Evolutionary conservation across 2,888 invertebrate species (phyloP).

Genomic region (Dryomyza anilis): DNA sequence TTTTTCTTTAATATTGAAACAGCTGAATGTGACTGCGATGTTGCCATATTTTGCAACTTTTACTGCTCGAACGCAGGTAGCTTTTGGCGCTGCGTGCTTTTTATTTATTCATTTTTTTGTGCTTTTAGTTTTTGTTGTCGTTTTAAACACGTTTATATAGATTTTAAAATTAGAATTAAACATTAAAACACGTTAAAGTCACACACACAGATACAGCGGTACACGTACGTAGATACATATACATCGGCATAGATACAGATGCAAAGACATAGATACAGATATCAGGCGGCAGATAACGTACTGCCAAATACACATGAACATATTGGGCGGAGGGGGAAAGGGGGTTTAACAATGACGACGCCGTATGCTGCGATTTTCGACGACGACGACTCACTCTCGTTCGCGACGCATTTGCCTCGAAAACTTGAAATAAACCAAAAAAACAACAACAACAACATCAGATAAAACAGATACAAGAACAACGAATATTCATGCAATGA

Average conservation of each 20-base stretch:
- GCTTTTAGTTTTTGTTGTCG: background rate
- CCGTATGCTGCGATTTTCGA: no score
- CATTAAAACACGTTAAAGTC: background rate
- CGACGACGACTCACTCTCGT: no score
- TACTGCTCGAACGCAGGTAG: no score
- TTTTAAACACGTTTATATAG: background rate
- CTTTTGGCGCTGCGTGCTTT: background rate
- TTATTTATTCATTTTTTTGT: background rate
- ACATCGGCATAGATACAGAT: no score
- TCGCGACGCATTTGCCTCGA: background rate
- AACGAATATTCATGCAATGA: conserved; percentile 19
- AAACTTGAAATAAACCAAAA: background rate
- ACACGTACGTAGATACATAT: background rate
- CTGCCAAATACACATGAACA: no score
- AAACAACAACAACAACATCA: background rate
- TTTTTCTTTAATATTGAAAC: background rate
- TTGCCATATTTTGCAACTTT: no score
- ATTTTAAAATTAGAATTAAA: conserved; percentile 2
- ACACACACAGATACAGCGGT: background rate
- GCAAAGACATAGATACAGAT: no score
- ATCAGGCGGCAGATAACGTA: no score
- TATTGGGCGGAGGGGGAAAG: no score
- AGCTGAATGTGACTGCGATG: no score
- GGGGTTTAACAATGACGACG: no score
- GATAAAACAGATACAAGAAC: background rate